Evolutionary conservation across 2,113 vertebrate species (phyloP), one percentile per base, ranked within the genome.

Genomic region (Leucopsar rothschildi): DNA sequence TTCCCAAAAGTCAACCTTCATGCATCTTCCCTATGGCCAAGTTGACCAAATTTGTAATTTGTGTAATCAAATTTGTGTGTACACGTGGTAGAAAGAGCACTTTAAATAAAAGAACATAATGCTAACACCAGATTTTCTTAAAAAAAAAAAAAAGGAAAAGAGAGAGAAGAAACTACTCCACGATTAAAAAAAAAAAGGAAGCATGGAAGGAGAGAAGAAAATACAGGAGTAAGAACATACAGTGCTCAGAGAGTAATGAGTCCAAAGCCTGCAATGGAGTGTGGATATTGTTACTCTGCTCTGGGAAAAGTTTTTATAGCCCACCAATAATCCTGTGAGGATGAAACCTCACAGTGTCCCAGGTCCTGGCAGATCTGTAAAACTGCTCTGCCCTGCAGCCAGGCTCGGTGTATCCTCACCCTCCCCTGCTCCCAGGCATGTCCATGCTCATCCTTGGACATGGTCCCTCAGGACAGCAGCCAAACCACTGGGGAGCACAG

Each of bases 1-100:
- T 90, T 96, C 93, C 93, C 90, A 50, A 95, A 95, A 88, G 29
- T 27, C 31, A 94, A 45, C n/a, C 64, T 81, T 92, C 90, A 84
- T 94, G 76, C 71, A 93, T 95, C 88, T 94, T 96, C 96, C 88
- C 94, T 90, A 35, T 5, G 15, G 68, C 76, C 52, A 92, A 42
- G 40, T 6, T 42, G 40, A 42, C 15, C 40, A 42, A 42, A 42
- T 42, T 15, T 42, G 40, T 42, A 42, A 42, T 42, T 40, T 42
- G 37, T 68, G 57, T 77, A 93, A 96, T 86, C 82, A 93, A 59
- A 94, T 96, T 90, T 90, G 64, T 0, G 2, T 78, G 76, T 78
- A 94, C 60, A 83, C 63, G n/a, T 39, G 78, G 82, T 82, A 92
- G 88, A 96, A 96, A 40, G 77, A 96, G 71, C 79, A 88, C 64